These are phyloP conservation scores for Rallus limicola DNA, from an alignment of 2,113 vertebrate species.

Conservation along the genomic window DNA sequence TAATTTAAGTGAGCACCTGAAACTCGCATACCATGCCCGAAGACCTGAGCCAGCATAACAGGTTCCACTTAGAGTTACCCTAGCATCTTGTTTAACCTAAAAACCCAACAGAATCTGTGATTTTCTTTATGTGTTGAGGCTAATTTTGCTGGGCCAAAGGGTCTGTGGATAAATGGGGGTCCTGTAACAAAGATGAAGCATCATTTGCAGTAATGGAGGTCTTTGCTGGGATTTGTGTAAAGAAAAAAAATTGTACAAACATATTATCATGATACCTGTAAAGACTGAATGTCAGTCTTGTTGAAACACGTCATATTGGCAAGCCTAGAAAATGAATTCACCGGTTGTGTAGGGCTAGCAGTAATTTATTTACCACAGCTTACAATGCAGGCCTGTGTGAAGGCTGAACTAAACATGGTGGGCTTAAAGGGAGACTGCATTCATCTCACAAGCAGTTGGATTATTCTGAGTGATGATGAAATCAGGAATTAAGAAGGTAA, in stretches of 20 bases:
- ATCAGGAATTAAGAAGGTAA: background rate
- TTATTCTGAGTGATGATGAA: background rate
- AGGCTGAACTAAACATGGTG: background rate
- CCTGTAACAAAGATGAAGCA: background rate
- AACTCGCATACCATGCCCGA: background rate
- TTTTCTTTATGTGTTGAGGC: slow-evolving; percentile 4
- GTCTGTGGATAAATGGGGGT: background rate
- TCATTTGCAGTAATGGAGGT: background rate
- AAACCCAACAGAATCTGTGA: background rate
- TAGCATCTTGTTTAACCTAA: background rate
- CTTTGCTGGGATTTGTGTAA: background rate
- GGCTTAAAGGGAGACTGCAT: background rate
- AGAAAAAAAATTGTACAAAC: background rate
- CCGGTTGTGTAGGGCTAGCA: background rate
- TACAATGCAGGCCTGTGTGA: background rate
- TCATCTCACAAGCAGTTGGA: background rate
- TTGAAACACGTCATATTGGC: background rate
- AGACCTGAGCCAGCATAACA: slow-evolving; percentile 30
- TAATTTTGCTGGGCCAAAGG: background rate
- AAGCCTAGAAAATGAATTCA: slow-evolving; percentile 1
- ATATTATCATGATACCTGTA: background rate
- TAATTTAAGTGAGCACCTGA: slow-evolving; percentile 16
- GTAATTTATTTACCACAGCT: background rate
- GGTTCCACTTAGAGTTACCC: background rate
- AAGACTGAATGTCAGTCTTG: slow-evolving; percentile 2